These are phyloP conservation scores for Micrastur ruficollis DNA, from an alignment of 2,797 vertebrate genomes.

Conservation along the genomic window DNA sequence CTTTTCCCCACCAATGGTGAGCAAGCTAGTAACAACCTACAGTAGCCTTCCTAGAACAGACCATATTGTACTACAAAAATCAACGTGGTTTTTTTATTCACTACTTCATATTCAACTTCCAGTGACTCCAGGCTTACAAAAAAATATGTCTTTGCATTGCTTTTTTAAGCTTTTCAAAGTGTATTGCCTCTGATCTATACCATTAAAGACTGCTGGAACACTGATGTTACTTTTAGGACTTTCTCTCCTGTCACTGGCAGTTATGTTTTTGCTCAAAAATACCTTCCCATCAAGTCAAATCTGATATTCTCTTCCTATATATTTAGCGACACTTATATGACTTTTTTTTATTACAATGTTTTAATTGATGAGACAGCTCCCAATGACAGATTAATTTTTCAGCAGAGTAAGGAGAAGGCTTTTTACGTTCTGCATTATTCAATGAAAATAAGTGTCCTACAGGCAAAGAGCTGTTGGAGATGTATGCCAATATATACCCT, in stretches of 20 bases:
- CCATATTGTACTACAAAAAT: accelerated
- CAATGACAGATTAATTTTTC: background rate
- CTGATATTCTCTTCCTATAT: background rate
- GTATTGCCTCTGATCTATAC: background rate
- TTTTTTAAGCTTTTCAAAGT: background rate
- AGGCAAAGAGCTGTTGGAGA: background rate
- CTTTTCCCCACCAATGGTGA: background rate
- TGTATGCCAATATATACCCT: accelerated
- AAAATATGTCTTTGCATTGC: background rate
- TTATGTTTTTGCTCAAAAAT: background rate
- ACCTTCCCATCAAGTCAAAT: background rate
- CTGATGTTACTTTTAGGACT: background rate
- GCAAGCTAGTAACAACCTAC: background rate
- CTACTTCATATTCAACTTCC: background rate
- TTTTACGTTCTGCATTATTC: background rate
- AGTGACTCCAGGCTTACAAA: background rate
- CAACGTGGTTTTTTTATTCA: background rate
- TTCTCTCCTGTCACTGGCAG: background rate
- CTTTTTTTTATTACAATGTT: background rate
- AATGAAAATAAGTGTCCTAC: accelerated
- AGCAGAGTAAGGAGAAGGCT: background rate
- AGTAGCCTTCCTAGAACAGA: background rate
- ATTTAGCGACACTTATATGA: accelerated
- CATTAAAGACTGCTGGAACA: background rate
- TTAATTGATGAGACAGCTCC: background rate